Percentiles rank a stretch among this genome's conserved stretches.
These are phyloP conservation scores for Cheiracanthium punctorium DNA, from an alignment of 2,888 invertebrate species.

Conservation along the genomic window DNA sequence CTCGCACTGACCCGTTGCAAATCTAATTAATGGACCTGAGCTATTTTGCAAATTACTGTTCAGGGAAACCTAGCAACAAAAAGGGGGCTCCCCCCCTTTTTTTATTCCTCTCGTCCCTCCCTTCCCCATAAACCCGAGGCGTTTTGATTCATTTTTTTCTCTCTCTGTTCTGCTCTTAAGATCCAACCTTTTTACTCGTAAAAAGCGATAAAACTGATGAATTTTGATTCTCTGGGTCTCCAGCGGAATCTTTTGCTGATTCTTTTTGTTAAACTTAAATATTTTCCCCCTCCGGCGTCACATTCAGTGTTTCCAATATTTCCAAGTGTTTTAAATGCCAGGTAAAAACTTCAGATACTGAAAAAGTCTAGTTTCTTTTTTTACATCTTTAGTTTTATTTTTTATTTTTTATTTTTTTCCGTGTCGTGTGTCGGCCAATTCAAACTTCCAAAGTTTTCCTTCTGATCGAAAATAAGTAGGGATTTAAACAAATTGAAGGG, in stretches of 20 bases:
- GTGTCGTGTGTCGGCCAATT: no score
- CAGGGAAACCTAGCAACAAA: conserved; percentile 53
- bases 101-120: conserved; percentile 16
- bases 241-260: conserved; percentile 34
- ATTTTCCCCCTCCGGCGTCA: conserved; percentile 19
- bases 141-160: conserved; percentile 27
- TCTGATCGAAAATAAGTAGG: no score
- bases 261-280: conserved; percentile 18
- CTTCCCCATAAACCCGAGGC: conserved; percentile 30
- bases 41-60: conserved; percentile 69
- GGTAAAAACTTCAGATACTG: neutral
- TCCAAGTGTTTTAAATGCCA: conserved; percentile 7
- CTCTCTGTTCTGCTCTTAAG: conserved; percentile 33
- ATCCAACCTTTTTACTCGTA: conserved; percentile 42
- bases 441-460: no score
- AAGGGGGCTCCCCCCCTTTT: conserved; percentile 21
- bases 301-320: conserved; percentile 11
- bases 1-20: conserved; percentile 67
- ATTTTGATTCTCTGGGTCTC: conserved; percentile 48
- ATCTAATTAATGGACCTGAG: conserved; percentile 67
- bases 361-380: neutral
- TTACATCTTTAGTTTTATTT: no score
- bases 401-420: no score
- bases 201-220: conserved; percentile 63
- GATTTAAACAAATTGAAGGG: no score